Percentiles rank a stretch among this genome's conserved stretches.
These are phyloP conservation scores for Phenacoccus solenopsis DNA, from an alignment of 1,140 invertebrate genomes.

Conservation along the genomic window DNA sequence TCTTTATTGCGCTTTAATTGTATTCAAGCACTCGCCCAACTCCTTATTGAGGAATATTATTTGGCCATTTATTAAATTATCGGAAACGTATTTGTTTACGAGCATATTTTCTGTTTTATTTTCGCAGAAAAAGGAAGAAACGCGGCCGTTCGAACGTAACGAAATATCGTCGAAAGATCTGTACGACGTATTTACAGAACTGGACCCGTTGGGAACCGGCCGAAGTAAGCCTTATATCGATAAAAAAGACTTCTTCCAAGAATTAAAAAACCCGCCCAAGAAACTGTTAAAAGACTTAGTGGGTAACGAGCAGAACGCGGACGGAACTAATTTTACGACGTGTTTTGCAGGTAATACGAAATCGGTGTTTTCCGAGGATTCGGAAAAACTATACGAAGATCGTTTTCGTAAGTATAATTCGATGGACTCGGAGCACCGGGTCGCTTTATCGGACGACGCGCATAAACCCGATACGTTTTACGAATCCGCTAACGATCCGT, in stretches of 20 bases:
- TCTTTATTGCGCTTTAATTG: no score
- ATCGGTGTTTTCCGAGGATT: not conserved
- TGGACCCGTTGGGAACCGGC: conserved; percentile 81
- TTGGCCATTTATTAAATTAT: no score
- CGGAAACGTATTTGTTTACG: no score
- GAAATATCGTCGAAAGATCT: conserved; percentile 8
- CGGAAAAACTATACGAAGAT: conserved; percentile 4
- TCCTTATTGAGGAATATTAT: no score
- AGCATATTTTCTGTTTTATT: not conserved
- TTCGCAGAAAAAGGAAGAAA: not conserved
- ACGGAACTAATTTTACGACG: not conserved
- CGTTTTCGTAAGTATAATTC: conserved; percentile 4
- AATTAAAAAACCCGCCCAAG: conserved; percentile 82
- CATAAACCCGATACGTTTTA: not conserved
- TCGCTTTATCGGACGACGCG: not conserved
- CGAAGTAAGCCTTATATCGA: conserved; percentile 80
- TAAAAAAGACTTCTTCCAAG: conserved; percentile 90
- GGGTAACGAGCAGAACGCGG: conserved; percentile 19
- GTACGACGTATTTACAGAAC: conserved; percentile 75
- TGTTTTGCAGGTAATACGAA: not conserved
- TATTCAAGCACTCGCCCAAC: no score
- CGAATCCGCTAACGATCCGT: not conserved
- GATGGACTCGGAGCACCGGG: not conserved
- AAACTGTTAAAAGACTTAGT: conserved; percentile 76
- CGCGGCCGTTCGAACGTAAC: not conserved